phyloP scores from a whole-genome alignment of 2,797 vertebrate genomes.

The Cyclopterus lumpus region DNA sequence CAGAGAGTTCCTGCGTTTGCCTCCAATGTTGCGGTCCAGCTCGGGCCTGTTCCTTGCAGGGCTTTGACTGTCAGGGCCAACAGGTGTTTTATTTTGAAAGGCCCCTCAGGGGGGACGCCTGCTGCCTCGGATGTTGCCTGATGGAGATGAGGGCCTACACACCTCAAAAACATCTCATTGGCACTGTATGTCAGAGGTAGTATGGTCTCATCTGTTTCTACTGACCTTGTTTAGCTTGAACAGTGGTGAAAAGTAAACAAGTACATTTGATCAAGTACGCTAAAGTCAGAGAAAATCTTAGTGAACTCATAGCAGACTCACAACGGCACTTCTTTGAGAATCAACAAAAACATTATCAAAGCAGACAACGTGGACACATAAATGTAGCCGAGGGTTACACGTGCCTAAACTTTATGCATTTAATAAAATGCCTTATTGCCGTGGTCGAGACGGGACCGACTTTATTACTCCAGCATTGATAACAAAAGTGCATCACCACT shows the following conservation, averaged over 20 bases:
- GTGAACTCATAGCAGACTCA: neutral
- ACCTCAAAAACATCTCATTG: conserved; percentile 73
- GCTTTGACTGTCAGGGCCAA: conserved; percentile 76
- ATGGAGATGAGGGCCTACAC: conserved; percentile 85
- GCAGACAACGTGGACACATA: neutral
- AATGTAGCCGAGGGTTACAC: too few relatives aligned
- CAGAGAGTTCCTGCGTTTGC: conserved; percentile 84
- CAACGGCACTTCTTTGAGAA: neutral
- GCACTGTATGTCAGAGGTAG: conserved; percentile 76
- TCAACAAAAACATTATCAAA: neutral
- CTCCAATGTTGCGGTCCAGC: conserved; percentile 85
- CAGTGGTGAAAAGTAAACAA: neutral
- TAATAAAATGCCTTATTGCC: too few relatives aligned
- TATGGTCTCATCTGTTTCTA: neutral
- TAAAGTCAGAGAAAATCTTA: neutral
- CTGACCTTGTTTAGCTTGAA: neutral
- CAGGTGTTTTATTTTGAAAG: conserved; percentile 82
- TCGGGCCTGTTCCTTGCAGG: conserved; percentile 76
- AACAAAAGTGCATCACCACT: too few relatives aligned
- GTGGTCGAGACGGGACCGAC: too few relatives aligned
- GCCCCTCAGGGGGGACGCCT: conserved; percentile 75
- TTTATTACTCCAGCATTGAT: too few relatives aligned
- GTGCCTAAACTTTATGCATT: too few relatives aligned
- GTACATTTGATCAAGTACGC: neutral
- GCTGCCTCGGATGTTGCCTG: conserved; percentile 85